Conservation (phyloP, 2,888 invertebrate species). For the Adineta ricciae region DNA sequence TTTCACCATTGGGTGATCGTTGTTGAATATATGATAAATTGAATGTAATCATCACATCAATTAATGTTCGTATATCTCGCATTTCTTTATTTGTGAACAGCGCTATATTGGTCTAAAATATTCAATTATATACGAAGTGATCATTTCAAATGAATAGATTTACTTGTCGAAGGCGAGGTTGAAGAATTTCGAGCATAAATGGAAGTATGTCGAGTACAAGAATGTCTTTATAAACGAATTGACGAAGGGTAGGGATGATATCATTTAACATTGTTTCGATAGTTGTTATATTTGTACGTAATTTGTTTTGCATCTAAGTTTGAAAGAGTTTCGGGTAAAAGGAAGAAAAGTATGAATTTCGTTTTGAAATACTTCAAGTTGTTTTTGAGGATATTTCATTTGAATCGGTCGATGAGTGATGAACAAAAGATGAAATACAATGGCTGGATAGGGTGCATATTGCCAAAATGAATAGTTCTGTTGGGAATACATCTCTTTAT, state of each 20-base stretch:
- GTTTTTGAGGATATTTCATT: conserved; percentile 16
- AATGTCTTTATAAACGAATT: background rate
- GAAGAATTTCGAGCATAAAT: conserved; percentile 61
- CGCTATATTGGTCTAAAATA: conserved; percentile 49
- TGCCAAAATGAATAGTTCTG: conserved; percentile 5
- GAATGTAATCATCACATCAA: conserved; percentile 75
- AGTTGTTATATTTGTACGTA: background rate
- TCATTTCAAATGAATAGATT: conserved; percentile 37
- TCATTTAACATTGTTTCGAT: background rate
- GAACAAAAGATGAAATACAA: background rate
- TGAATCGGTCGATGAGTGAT: background rate
- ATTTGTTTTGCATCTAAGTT: background rate
- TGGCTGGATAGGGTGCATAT: background rate
- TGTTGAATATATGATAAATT: conserved; percentile 75
- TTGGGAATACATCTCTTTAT: conserved; percentile 1
- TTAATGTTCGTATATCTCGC: conserved; percentile 60
- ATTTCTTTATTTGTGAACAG: conserved; percentile 66
- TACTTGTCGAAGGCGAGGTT: conserved; percentile 66
- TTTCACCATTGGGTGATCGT: conserved; percentile 65
- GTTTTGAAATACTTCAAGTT: background rate
- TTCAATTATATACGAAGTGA: conserved; percentile 4
- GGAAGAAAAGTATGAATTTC: too few relatives aligned
- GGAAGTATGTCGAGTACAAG: conserved; percentile 62
- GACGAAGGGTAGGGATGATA: background rate
- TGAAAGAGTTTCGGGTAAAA: too few relatives aligned